These are phyloP conservation scores for Goniozus legneri DNA, from an alignment of 1,140 invertebrate species.

Conservation along the genomic window DNA sequence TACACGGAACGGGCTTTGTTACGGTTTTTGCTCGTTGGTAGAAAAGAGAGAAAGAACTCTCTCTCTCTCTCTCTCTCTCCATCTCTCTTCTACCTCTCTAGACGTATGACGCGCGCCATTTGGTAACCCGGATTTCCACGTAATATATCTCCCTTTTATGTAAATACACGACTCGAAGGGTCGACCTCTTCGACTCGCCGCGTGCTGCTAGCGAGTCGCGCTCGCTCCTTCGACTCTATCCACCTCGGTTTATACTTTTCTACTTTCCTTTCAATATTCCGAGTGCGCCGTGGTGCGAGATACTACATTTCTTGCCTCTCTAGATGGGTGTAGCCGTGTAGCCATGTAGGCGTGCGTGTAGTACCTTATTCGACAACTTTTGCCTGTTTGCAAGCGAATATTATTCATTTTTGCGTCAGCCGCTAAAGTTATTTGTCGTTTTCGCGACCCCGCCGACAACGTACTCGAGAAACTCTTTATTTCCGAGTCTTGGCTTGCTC, in stretches of 20 bases:
- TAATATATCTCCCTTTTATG: conserved; percentile 18
- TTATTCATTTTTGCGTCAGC: background rate
- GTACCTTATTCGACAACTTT: background rate
- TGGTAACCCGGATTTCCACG: conserved; percentile 21
- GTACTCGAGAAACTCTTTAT: no score
- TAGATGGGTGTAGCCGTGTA: background rate
- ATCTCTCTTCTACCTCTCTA: no score
- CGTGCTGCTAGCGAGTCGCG: conserved; percentile 8
- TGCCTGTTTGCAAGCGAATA: background rate
- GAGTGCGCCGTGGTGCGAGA: background rate
- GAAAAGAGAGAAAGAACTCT: no score
- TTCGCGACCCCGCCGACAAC: no score
- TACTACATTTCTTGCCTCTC: background rate
- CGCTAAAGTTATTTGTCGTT: background rate
- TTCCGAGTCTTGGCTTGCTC: no score
- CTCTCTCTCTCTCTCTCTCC: no score
- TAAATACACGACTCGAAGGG: conserved; percentile 7
- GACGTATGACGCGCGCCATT: conserved; percentile 4
- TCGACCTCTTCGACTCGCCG: conserved; percentile 4
- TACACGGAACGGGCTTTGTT: no score
- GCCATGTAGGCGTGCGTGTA: background rate
- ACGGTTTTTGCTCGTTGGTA: no score
- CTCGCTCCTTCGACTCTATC: background rate
- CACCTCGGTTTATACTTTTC: no score
- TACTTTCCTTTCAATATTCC: background rate